These are phyloP conservation scores for Pollenia griseotomentosa DNA, from an alignment of 2,888 invertebrate genomes.

Conservation along the genomic window DNA sequence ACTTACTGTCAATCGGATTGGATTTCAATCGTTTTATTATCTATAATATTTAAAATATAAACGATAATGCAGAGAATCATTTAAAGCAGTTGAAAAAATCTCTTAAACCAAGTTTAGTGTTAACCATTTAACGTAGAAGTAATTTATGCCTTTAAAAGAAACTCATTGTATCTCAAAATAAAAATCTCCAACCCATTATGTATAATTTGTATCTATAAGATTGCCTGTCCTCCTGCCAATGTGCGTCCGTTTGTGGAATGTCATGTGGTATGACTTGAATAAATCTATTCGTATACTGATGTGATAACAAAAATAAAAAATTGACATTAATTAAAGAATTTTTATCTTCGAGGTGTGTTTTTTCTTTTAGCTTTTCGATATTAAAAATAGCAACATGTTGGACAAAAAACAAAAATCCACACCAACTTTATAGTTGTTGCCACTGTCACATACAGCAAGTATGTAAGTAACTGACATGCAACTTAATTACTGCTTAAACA, in stretches of 20 bases:
- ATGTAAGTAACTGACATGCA: slow-evolving; percentile 54
- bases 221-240: background rate
- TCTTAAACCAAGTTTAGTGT: no score
- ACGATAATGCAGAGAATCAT: no score
- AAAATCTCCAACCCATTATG: no score
- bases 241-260: background rate
- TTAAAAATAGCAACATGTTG: slow-evolving; percentile 68
- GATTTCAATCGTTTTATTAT: no score
- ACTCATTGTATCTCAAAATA: no score
- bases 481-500: slow-evolving; percentile 62
- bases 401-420: background rate
- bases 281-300: slow-evolving; percentile 65
- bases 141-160: no score
- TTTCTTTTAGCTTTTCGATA: slow-evolving; percentile 20
- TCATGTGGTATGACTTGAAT: slow-evolving; percentile 45
- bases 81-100: no score
- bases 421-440: background rate
- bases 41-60: no score
- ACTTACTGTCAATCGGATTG: no score
- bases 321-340: slow-evolving; percentile 70
- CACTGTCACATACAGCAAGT: slow-evolving; percentile 42
- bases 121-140: no score
- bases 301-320: slow-evolving; percentile 57
- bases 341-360: slow-evolving; percentile 68
- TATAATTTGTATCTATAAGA: no score